Evolutionary conservation across 2,888 invertebrate genomes (phyloP).

Genomic region (Ethmia dodecea): DNA sequence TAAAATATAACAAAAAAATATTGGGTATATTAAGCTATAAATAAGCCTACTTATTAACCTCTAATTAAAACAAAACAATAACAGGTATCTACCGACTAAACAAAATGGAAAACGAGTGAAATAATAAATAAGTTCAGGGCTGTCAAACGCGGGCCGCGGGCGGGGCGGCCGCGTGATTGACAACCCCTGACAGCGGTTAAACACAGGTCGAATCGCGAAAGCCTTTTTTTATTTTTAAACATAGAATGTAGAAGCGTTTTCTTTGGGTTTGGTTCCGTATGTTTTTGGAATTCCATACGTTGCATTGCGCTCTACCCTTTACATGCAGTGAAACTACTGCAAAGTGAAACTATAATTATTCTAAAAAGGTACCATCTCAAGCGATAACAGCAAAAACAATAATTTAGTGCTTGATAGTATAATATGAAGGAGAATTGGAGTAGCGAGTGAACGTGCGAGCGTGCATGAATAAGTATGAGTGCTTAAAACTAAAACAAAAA

Average conservation of each 20-base stretch:
- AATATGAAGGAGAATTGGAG: too few relatives aligned
- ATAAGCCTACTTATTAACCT: neutral
- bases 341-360: too few relatives aligned
- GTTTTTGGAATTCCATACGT: too few relatives aligned
- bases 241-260: constrained; percentile 23
- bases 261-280: constrained; percentile 32
- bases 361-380: too few relatives aligned
- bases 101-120: constrained; percentile 10
- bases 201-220: constrained; percentile 73
- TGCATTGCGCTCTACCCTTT: too few relatives aligned
- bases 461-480: too few relatives aligned
- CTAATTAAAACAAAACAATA: neutral
- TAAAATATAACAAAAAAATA: too few relatives aligned
- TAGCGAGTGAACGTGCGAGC: too few relatives aligned
- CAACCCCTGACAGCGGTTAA: constrained; percentile 68
- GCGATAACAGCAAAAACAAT: too few relatives aligned
- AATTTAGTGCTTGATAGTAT: too few relatives aligned
- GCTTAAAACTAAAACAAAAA: too few relatives aligned
- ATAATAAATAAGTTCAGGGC: constrained; percentile 24
- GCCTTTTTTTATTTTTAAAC: constrained; percentile 36
- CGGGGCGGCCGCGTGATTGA: constrained; percentile 53
- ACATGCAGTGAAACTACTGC: too few relatives aligned
- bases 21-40: neutral
- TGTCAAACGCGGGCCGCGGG: constrained; percentile 38
- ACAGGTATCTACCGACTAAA: neutral